Conservation (phyloP, 2,113 vertebrate species). For the Nettapus auritus region DNA sequence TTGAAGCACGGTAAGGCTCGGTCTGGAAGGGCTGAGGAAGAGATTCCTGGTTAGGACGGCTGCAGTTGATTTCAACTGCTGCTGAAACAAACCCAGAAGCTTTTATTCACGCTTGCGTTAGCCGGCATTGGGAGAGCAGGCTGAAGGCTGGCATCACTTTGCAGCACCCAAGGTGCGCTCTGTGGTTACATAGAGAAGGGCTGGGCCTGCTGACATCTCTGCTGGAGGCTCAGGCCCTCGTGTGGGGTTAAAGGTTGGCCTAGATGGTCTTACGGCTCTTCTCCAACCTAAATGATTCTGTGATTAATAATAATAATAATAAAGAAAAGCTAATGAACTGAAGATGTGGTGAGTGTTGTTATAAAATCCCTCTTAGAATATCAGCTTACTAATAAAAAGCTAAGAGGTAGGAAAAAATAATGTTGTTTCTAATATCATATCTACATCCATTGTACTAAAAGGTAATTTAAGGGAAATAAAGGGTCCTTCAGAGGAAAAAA, state of each 20-base stretch:
- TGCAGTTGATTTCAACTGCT: not conserved
- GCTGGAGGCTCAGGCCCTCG: too few species aligned
- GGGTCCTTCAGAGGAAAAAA: not conserved
- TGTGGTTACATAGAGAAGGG: not conserved
- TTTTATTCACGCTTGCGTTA: not conserved
- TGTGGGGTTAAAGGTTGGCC: too few species aligned
- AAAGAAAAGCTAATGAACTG: not conserved
- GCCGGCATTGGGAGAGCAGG: not conserved
- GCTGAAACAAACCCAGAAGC: not conserved
- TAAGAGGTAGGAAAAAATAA: not conserved
- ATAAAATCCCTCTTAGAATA: not conserved
- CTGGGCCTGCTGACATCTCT: too few species aligned
- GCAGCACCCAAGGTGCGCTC: rapidly evolving
- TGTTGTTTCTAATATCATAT: not conserved
- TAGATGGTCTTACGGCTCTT: too few species aligned
- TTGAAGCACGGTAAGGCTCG: not conserved
- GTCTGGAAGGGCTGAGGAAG: not conserved
- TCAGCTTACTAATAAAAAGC: not conserved
- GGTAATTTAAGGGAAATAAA: not conserved
- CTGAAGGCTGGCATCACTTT: rapidly evolving
- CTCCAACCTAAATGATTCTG: too few species aligned
- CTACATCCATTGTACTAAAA: not conserved
- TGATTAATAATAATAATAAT: not conserved
- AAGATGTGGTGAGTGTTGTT: not conserved
- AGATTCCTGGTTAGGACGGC: too few species aligned